phyloP scores from a whole-genome alignment of 2,888 invertebrate genomes.

The Limulus polyphemus region DNA sequence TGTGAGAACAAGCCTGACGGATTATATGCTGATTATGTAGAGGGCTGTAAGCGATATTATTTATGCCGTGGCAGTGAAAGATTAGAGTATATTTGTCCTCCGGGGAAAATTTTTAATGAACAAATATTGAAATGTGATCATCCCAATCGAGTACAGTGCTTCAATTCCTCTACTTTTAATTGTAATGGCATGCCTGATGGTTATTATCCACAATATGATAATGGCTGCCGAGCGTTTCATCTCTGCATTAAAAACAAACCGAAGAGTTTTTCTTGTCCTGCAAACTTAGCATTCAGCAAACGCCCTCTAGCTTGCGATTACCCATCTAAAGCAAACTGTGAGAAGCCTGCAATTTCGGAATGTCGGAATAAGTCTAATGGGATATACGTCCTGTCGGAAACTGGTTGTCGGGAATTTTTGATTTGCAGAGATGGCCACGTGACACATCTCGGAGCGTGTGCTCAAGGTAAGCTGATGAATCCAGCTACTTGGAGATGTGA shows the following conservation, averaged over 20 bases:
- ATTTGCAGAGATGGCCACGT: constrained; percentile 16
- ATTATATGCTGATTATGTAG: constrained; percentile 17
- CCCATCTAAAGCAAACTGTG: constrained; percentile 7
- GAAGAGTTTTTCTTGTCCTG: constrained; percentile 19
- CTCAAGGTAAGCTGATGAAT: constrained; percentile 16
- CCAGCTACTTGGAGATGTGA: constrained; percentile 13
- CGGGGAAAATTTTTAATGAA: constrained; percentile 20
- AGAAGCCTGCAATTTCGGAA: constrained; percentile 4
- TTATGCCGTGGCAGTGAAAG: constrained; percentile 17
- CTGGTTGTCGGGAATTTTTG: constrained; percentile 16
- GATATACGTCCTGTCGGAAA: constrained; percentile 13
- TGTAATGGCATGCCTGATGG: constrained; percentile 24
- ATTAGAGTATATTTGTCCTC: constrained; percentile 19
- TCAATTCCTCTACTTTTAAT: constrained; percentile 7
- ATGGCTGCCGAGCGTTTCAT: constrained; percentile 20
- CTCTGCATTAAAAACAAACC: constrained; percentile 18
- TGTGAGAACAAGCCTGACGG: constrained; percentile 23
- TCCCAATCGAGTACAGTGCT: constrained; percentile 16
- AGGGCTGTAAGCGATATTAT: constrained; percentile 23
- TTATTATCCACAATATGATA: constrained; percentile 22
- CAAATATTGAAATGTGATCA: constrained; percentile 17
- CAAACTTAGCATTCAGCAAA: constrained; percentile 14
- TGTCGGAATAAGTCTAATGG: constrained; percentile 18
- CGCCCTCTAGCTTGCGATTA: constrained; percentile 17
- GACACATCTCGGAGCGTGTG: constrained; percentile 16